Evolutionary conservation across 2,888 invertebrate species (phyloP), one percentile per base, ranked within the genome.

Genomic region (Choreutis nemorana): DNA sequence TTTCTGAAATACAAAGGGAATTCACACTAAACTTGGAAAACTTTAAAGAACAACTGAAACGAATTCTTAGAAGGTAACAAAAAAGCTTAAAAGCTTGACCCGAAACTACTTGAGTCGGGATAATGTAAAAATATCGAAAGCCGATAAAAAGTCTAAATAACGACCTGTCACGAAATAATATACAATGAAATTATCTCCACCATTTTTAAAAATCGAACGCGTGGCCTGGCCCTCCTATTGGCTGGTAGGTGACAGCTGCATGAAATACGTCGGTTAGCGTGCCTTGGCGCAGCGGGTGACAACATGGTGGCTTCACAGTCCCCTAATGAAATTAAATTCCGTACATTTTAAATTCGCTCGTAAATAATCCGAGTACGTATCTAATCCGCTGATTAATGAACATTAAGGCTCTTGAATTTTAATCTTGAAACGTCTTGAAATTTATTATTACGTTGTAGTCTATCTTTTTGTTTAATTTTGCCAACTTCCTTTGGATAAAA

Each of bases 281-380:
- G 63, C 61, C 55, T 58, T 52, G 53, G 55, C 75, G 61, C 78
- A 75, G 78, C 77, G 72, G 75, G 77, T 64, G 73, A 62, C 73
- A 71, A 68, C 61, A 73, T 72, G 72, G 70, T 54, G 49, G 61
- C 68, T 66, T 65, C 68, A 73, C 72, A 70, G 59, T 63, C 58
- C 68, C 64, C 65, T 77, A 78, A 77, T 73, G 77, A 77, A 77
- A 78, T 78, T 77, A 77, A 77, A 78, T 77, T 78, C 77, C 75
- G 62, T 70, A 72, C 73, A 59, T 75, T 73, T 73, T 64, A 46
- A 65, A 62, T 64, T 68, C 58, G 67, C 62, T 73, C 78, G 68
- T 78, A 77, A 78, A 78, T 77, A 75, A 65, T 62, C 44, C 50
- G 56, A 60, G 57, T n/a, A n/a, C n/a, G n/a, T 64, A 72, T 75